These are phyloP conservation scores for Pollenia griseotomentosa DNA, from an alignment of 2,888 invertebrate genomes.

Conservation along the genomic window DNA sequence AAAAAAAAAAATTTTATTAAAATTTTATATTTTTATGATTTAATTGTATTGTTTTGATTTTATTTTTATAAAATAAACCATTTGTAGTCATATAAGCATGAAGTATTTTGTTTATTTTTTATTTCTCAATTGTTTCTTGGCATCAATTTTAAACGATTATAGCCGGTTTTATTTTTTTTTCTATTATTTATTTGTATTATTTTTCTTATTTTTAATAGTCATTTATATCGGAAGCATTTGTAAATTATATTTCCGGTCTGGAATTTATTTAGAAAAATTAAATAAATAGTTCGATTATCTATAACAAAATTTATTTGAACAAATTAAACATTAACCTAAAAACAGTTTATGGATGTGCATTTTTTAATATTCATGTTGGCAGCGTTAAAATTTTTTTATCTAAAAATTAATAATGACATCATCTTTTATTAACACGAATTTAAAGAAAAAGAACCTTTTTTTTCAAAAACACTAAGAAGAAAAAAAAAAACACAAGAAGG, in stretches of 20 bases:
- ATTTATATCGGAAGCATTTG: constrained; percentile 65
- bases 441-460: constrained; percentile 17
- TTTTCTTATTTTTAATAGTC: neutral
- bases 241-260: constrained; percentile 69
- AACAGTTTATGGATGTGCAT: constrained; percentile 13
- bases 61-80: constrained; percentile 3
- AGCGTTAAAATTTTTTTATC: constrained; percentile 11
- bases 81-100: constrained; percentile 7
- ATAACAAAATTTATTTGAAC: constrained; percentile 12
- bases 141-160: constrained; percentile 41
- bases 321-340: constrained; percentile 10
- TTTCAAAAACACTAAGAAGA: neutral
- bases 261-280: constrained; percentile 34
- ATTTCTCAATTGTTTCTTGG: constrained; percentile 41
- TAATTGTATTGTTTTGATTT: constrained; percentile 1
- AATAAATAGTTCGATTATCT: constrained; percentile 28
- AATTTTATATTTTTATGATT: neutral
- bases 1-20: neutral
- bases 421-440: constrained; percentile 54
- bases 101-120: constrained; percentile 28
- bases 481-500: neutral
- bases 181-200: constrained; percentile 19
- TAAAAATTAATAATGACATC: constrained; percentile 65
- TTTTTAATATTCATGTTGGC: neutral
- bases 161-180: constrained; percentile 57